phyloP scores from a whole-genome alignment of 2,888 invertebrate genomes.

The Ctena decussata region DNA sequence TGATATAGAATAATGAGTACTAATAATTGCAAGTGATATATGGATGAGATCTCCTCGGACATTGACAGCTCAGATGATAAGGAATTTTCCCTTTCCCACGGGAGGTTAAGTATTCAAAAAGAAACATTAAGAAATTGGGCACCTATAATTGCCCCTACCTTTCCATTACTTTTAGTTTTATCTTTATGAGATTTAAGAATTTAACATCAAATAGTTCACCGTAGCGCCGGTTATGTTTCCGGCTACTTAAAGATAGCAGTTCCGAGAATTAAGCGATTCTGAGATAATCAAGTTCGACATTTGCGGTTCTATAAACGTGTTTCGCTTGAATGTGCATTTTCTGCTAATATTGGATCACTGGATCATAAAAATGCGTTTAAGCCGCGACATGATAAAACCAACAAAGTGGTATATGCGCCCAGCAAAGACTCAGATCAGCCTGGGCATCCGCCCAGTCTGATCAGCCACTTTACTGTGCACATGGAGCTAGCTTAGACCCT shows the following conservation, averaged over 20 bases:
- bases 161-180: conserved; percentile 6
- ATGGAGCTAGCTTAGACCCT: too few species aligned
- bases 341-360: too few species aligned
- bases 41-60: background rate
- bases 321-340: too few species aligned
- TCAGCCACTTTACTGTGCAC: too few species aligned
- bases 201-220: background rate
- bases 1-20: conserved; percentile 7
- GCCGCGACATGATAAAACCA: too few species aligned
- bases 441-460: too few species aligned
- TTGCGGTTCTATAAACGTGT: background rate
- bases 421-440: too few species aligned
- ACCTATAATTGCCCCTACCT: background rate
- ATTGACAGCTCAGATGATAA: background rate
- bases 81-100: conserved; percentile 10
- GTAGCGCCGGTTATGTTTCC: conserved; percentile 3
- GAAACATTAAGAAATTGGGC: conserved; percentile 16
- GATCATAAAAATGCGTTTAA: too few species aligned
- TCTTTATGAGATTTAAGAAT: conserved; percentile 3
- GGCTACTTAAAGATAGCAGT: conserved; percentile 16
- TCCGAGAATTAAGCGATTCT: background rate
- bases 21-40: conserved; percentile 21
- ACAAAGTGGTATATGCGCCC: too few species aligned
- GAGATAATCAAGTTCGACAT: background rate
- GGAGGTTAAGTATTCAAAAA: background rate